Evolutionary conservation across 1,140 invertebrate species (phyloP).

Genomic region (Sarcophaga bullata): DNA sequence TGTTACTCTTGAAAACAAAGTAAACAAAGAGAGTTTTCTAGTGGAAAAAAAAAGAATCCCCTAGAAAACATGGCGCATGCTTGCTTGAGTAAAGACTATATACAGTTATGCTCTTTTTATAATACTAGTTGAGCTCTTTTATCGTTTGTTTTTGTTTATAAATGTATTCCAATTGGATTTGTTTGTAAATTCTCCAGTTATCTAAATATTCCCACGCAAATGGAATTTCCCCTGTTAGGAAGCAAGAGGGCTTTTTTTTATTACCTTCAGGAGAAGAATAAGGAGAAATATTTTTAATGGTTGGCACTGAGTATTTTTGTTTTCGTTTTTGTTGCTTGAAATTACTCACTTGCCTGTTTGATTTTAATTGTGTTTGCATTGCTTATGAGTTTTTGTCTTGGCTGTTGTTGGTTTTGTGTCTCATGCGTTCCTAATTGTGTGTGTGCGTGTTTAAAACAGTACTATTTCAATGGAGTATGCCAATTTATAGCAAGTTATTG

Average conservation of each 20-base stretch:
- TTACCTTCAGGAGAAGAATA: too few species aligned
- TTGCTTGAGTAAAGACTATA: neutral
- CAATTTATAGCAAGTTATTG: slow-evolving; percentile 56
- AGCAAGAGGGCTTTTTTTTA: too few species aligned
- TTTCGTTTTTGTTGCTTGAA: neutral
- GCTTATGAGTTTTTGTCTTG: neutral
- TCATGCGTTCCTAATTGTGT: neutral
- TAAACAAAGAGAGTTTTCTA: neutral
- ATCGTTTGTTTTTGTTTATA: neutral
- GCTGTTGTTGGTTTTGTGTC: slow-evolving; percentile 13
- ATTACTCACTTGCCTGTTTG: neutral
- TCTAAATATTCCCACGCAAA: neutral
- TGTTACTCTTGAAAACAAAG: neutral
- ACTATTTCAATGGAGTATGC: slow-evolving; percentile 62
- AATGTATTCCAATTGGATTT: neutral
- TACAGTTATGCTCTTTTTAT: neutral
- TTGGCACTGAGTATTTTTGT: neutral
- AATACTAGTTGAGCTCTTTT: neutral
- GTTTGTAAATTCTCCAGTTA: neutral
- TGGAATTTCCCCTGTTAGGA: neutral
- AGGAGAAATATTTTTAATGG: too few species aligned
- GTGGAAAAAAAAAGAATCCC: neutral
- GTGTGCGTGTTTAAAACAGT: neutral
- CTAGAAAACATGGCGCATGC: slow-evolving; percentile 11
- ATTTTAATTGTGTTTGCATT: slow-evolving; percentile 13